Base-by-base conservation (phyloP, 2,888 invertebrate genomes). In the Spodoptera picta region DNA sequence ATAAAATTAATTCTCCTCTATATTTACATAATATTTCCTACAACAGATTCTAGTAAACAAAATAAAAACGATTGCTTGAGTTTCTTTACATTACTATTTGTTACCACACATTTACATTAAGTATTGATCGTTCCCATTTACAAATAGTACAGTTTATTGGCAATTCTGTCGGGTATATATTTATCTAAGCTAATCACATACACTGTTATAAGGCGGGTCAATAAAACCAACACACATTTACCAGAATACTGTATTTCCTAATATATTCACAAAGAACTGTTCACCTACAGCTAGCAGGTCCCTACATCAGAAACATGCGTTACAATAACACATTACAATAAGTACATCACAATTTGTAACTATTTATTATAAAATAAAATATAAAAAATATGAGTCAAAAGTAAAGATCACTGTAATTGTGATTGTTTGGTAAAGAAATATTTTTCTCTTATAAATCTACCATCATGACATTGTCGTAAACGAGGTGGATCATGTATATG, bases 401-500 rank as follows among this genome's bases (percentile, higher is more conserved):
- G 77, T 77, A 77, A 75, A 80, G 74, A 86, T 81, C 78, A 83
- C 69, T 78, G 72, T 31, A 83, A 19, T 19, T 19, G 73, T 75
- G 86, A 81, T 77, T 84, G 85, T 75, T 85, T 87, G 69, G 67
- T 80, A 31, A 75, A 70, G 63, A 77, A 75, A 76, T 90, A 87
- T 83, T 92, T 93, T 84, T 93, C 93, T 65, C 93, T 89, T 75
- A 94, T 93, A 80, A 84, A 94, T 87, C 93, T 88, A 62, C 94
- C 94, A 12, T 93, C 94, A 43, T 93, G 90, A 73, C 93, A 94
- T 62, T 92, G 92, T 49, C 93, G 83, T 45, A 93, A 86, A 60
- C 92, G 90, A 2, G 94, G 94, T 6, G 93, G 93, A 5, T 88
- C 83, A 70, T 94, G 94, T 75, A 94, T 94, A 31, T 94, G 94